Base-by-base conservation (phyloP, 2,888 invertebrate species). In the Orthosia incerta region DNA sequence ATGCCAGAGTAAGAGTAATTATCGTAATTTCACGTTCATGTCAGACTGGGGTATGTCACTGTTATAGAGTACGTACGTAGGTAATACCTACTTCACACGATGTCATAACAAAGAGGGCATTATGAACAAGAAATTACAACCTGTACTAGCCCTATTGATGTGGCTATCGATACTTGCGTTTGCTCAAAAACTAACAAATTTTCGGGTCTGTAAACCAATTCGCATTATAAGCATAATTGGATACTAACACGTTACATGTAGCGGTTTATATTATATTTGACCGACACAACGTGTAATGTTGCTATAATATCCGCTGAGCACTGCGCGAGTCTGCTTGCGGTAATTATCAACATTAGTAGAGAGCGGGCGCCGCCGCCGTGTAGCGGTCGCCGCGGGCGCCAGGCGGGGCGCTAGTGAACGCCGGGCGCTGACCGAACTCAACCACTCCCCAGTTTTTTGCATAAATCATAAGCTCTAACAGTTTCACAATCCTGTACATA, bases 381-480 rank as follows among this genome's bases (percentile, higher is more conserved):
- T 16, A 4, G 39, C 16, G 23, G 5, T 3, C 13, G 46, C 48
- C 18, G 20, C 39, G 45, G 20, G 61, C 18, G 13, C 53, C 18
- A 18, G 20, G 39, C 26, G 15, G 23, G 9, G 46, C 55, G 45
- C 45, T 18, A 20, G 57, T 12, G n/a, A 15, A 13, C 61, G 60
- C 23, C 20, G 13, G 3, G 12, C 63, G 61, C 57, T 23, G 55
- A 48, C 45, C 48, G n/a, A 48, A 26, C 55, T 63, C 48, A 57
- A 65, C 46, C 46, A 60, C 16, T 50, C 3, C 3, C 13, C 20
- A 57, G 65, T 63, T 78, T 71, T 79, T 71, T 64, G 55, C 61
- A 73, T 76, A 62, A 72, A 76, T 83, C 48, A 79, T 82, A 55
- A 71, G 68, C 48, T 83, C 46, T 56, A 12, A 39, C 60, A 70